Conservation (phyloP, 2,888 invertebrate genomes). For the Arenicola marina region DNA sequence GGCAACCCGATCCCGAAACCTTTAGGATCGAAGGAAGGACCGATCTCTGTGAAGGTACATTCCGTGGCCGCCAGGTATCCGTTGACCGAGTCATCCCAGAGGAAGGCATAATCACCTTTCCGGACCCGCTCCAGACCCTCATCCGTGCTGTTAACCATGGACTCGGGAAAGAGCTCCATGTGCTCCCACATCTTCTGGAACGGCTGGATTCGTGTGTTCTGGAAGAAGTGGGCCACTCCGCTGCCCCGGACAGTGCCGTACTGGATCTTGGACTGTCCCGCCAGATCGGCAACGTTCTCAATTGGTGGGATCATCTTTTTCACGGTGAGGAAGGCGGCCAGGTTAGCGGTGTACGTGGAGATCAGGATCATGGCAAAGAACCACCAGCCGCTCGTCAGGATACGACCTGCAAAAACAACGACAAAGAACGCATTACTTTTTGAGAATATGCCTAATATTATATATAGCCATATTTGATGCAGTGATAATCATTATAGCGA, state of each 20-base stretch:
- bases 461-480: too few relatives aligned
- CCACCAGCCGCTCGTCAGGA: slow-evolving; percentile 56
- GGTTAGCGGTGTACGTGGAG: slow-evolving; percentile 58
- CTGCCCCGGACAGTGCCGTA: slow-evolving; percentile 56
- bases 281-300: slow-evolving; percentile 52
- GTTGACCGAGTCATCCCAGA: slow-evolving; percentile 59
- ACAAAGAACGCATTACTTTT: too few relatives aligned
- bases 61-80: slow-evolving; percentile 52
- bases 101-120: slow-evolving; percentile 53
- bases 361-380: slow-evolving; percentile 57
- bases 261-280: slow-evolving; percentile 43
- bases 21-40: slow-evolving; percentile 55
- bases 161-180: slow-evolving; percentile 52
- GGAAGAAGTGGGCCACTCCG: slow-evolving; percentile 56
- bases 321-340: slow-evolving; percentile 57
- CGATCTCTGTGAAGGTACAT: slow-evolving; percentile 53
- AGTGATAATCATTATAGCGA: too few relatives aligned
- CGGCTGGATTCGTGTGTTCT: slow-evolving; percentile 54
- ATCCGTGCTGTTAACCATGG: slow-evolving; percentile 49
- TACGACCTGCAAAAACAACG: slow-evolving; percentile 40
- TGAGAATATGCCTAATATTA: too few relatives aligned
- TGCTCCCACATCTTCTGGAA: slow-evolving; percentile 56
- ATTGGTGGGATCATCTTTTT: slow-evolving; percentile 58
- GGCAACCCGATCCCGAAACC: slow-evolving; percentile 57
- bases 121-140: slow-evolving; percentile 40